Conservation (phyloP, 2,888 invertebrate species). For the Watsonalla cultraria region DNA sequence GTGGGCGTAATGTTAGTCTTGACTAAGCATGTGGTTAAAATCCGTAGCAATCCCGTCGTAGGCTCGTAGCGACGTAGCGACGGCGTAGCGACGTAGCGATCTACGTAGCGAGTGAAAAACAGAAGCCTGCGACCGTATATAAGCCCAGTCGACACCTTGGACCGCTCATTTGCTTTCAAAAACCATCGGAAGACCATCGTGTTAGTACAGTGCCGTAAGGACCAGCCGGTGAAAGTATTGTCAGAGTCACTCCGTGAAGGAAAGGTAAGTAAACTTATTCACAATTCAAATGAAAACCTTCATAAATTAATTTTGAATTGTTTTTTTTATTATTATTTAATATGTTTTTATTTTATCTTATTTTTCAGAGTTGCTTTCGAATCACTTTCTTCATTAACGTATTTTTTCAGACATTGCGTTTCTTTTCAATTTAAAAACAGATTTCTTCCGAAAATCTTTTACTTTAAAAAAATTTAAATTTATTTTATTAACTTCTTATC, state of each 20-base stretch:
- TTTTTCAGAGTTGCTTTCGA: too few relatives aligned
- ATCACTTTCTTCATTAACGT: too few relatives aligned
- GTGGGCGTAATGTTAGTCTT: not conserved
- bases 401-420: too few relatives aligned
- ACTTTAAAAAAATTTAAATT: too few relatives aligned
- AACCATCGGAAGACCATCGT: conserved; percentile 35
- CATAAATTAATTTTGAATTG: too few relatives aligned
- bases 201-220: conserved; percentile 10
- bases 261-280: conserved; percentile 7
- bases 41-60: conserved; percentile 4
- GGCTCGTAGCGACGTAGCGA: conserved; percentile 19
- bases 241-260: not conserved
- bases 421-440: too few relatives aligned
- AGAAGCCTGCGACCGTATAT: conserved; percentile 47
- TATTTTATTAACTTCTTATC: too few relatives aligned
- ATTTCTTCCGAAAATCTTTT: too few relatives aligned
- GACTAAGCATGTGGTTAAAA: not conserved
- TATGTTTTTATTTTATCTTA: too few relatives aligned
- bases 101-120: conserved; percentile 41
- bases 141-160: conserved; percentile 44
- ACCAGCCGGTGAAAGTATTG: not conserved
- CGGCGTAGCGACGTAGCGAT: conserved; percentile 10
- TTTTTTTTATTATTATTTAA: too few relatives aligned
- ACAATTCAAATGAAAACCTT: too few relatives aligned
- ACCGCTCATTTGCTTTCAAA: conserved; percentile 63